Evolutionary conservation across 2,888 invertebrate species (phyloP), one percentile per base, ranked within the genome.

Genomic region (Cosmorhoe ocellata): DNA sequence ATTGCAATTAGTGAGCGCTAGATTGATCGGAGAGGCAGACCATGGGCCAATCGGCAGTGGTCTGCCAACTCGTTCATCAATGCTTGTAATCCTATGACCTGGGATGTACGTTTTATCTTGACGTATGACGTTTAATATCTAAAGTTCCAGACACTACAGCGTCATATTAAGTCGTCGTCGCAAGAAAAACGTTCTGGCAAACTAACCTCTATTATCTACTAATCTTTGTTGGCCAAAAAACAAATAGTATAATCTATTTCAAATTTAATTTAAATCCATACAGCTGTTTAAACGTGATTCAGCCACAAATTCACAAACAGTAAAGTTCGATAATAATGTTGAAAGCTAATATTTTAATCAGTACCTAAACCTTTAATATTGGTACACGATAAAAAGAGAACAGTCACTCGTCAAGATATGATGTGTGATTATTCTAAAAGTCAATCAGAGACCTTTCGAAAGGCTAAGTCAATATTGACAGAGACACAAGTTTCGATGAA

Each of bases 11-110:
- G 56, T 11, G 45, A 41, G 8, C 32, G 10, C 10, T 36, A 41
- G 57, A 61, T 63, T 51, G 56, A 61, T 54, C 42, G 32, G 24
- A 34, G 24, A 24, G 6, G 22, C 7, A 43, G 52, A 43, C 50
- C 54, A 48, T 27, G 37, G 56, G 54, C 49, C 58, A 52, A 61
- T 48, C 50, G 56, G 18, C 11, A 40, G 26, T 40, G n/a, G 36
- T 3, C 10, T 33, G 52, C 52, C 52, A 53, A 53, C 28, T 48
- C 24, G 18, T 51, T 10, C 14, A 28, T 47, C 47, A 49, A 32
- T 38, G 45, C 22, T 39, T 18, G 18, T 9, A 36, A 26, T 34
- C 11, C 24, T 24, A 37, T 31, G 18, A n/a, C 6, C 7, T 9
- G 3, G n/a, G 5, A 11, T 11, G 11, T 37, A 3, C 12, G 12